Evolutionary conservation across 2,797 vertebrate species (phyloP).

Genomic region (Chelonia mydas): DNA sequence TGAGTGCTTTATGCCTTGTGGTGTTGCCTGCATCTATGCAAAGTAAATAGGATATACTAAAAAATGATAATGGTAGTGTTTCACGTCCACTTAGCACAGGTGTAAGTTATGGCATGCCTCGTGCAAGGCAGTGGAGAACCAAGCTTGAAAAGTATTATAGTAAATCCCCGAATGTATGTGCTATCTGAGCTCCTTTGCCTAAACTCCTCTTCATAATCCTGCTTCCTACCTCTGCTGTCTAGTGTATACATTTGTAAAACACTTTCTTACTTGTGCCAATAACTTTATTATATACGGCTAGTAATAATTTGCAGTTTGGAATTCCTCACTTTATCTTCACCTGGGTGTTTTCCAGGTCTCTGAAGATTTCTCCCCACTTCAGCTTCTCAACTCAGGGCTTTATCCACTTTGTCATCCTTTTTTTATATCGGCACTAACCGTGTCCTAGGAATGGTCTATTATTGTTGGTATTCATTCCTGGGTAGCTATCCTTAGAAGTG

Average conservation of each 20-base stretch:
- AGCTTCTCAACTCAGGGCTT: neutral
- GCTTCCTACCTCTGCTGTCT: neutral
- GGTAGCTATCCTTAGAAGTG: neutral
- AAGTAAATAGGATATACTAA: neutral
- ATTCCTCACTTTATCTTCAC: neutral
- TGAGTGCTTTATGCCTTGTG: neutral
- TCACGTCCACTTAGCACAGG: neutral
- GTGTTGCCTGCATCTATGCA: neutral
- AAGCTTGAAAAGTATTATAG: neutral
- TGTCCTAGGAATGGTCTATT: neutral
- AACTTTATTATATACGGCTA: neutral
- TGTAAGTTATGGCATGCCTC: neutral
- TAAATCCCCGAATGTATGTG: neutral
- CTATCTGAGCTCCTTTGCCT: constrained; percentile 4
- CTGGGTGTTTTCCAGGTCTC: neutral
- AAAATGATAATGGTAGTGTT: neutral
- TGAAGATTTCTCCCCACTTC: constrained; percentile 1
- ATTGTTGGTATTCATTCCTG: neutral
- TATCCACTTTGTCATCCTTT: neutral
- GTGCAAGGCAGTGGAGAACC: neutral
- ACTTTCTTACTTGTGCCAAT: neutral
- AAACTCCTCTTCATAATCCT: neutral
- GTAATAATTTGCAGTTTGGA: neutral
- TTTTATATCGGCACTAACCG: neutral
- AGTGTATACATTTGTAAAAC: neutral